Base-by-base conservation (phyloP, 2,113 vertebrate genomes). In the Macaca mulatta region DNA sequence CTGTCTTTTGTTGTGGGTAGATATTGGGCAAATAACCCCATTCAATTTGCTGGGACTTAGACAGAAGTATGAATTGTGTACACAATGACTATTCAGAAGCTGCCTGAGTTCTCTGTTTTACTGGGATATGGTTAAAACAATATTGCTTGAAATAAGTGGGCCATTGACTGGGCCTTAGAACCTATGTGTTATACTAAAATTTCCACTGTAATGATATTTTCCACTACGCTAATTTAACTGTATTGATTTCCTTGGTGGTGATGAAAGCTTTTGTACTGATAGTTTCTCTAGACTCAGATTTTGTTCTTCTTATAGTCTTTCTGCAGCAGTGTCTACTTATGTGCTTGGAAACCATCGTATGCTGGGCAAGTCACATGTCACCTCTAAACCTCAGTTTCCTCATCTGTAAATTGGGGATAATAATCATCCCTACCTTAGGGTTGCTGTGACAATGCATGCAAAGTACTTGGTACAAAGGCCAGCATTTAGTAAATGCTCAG, bases 321-420 rank as follows among this genome's bases (percentile, higher is more conserved):
- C 78, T 50, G 45, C 17, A 94, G 38, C 64, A 69, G 6, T 81
- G 55, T 30, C 13, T 92, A 17, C 5, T 40, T 70, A 3, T 25
- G 35, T 74, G 38, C 50, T 85, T 72, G 43, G 43, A 95, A 95
- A 78, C 85, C 20, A 85, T 12, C 2, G 0, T 75, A 22, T 93
- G 32, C 50, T 81, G 82, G 11, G 6, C 50, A 94, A 81, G 32
- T 59, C 75, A 74, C 6, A 0, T 77, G 18, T 77, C 69, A 93
- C 45, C 61, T 90, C 81, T 89, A 48, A 94, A 81, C n/a, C 50
- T 94, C 43, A 64, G 16, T 92, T 94, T 96, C n/a, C 64, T 81
- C 27, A 77, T 74, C 82, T 95, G 16, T 96, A 82, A 96, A 92
- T 80, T 77, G 50, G 43, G 69, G 43, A n/a, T 84, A 38, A 57